Percentiles rank a stretch among this genome's conserved stretches.
Conservation (phyloP, 2,888 invertebrate genomes). For the Eulithis testata region DNA sequence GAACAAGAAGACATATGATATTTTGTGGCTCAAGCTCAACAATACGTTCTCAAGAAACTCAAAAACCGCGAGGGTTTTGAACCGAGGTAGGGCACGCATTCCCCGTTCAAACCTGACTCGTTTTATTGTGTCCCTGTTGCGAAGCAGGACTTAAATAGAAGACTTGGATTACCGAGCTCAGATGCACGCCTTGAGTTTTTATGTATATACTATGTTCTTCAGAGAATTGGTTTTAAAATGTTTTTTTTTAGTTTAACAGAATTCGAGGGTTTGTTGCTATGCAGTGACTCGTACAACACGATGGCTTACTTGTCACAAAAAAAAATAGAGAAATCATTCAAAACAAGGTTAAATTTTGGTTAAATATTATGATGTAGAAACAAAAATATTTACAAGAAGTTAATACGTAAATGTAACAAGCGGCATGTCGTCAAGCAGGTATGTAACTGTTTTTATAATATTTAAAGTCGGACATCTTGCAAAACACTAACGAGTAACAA, state of each 20-base stretch:
- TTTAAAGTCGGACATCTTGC: constrained; percentile 21
- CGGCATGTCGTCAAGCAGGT: neutral
- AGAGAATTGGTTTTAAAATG: constrained; percentile 12
- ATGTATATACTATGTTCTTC: constrained; percentile 16
- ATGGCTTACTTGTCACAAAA: too few relatives aligned
- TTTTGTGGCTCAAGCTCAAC: neutral
- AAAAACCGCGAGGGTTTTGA: constrained; percentile 20
- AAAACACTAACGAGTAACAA: constrained; percentile 27
- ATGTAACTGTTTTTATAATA: constrained; percentile 10
- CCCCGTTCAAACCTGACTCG: constrained; percentile 26
- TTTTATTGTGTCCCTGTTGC: constrained; percentile 34
- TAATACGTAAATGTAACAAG: neutral
- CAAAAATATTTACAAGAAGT: too few relatives aligned
- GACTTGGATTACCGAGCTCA: constrained; percentile 25
- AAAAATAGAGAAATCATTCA: too few relatives aligned
- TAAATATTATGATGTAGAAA: too few relatives aligned
- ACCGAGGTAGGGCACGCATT: constrained; percentile 23
- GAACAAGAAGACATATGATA: too few relatives aligned
- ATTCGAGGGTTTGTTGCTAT: too few relatives aligned
- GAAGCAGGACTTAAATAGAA: constrained; percentile 33
- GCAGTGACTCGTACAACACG: too few relatives aligned
- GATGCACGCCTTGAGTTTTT: constrained; percentile 26
- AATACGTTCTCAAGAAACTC: neutral
- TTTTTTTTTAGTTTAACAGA: neutral
- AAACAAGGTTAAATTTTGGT: neutral